Base-by-base conservation (phyloP, 2,797 vertebrate genomes). In the Galagoides demidoff region DNA sequence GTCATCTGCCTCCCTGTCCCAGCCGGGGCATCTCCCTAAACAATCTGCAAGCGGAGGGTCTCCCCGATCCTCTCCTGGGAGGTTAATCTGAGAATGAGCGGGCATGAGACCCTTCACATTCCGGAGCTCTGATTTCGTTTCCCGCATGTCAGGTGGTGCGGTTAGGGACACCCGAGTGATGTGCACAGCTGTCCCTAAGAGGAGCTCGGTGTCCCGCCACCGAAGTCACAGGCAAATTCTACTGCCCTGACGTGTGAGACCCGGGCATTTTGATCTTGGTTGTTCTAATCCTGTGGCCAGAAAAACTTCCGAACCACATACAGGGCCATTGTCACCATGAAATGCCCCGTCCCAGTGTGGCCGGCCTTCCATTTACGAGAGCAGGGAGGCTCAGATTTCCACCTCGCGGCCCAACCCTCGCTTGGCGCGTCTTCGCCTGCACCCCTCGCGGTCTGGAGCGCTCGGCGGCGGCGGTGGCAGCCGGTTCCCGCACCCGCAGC, bases 181-280 rank as follows among this genome's bases (percentile, higher is more conserved):
- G 3, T 0, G 66, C n/a, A 27, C 96, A 89, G 91, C 85, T 94
- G 96, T 88, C 73, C 93, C 85, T 11, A 1, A 31, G 55, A 66
- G 93, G 92, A 64, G 93, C 92, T n/a, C 17, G 16, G 39, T 55
- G 34, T 74, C 81, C 59, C 27, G 68, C 93, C 89, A 2, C 89
- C n/a, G 5, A 37, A 55, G 89, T 87, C 73, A 27, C 77, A 19
- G 49, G 76, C 87, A 49, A 37, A 74, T 79, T 45, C 68, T 89
- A 64, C 85, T 0, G 52, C 79, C 7, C 79, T 43, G 89, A 61
- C 27, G 11, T 34, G 81, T 17, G 90, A 59, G 73, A n/a, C 34
- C 39, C 52, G 29, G 45, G 70, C 68, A 52, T 66, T 45, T 85
- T 19, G 43, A 59, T 34, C 59, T 86, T 29, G 4, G 45, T 76